Evolutionary conservation across 2,888 invertebrate species (phyloP), one percentile per base, ranked within the genome.

Genomic region (Cancer borealis): DNA sequence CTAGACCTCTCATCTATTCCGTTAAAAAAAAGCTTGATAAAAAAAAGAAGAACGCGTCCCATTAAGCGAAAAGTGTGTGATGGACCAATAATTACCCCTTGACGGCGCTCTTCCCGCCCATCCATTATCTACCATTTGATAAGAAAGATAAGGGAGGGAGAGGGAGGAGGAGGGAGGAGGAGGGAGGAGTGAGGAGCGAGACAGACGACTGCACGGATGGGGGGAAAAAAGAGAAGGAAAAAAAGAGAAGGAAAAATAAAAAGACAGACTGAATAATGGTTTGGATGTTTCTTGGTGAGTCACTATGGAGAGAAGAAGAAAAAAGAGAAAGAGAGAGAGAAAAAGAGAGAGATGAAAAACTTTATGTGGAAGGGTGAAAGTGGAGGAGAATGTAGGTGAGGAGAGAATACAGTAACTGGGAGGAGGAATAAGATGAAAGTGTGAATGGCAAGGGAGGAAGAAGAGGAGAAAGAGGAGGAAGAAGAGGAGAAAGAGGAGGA

Each of bases 51-150:
- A 66, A n/a, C 8, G 5, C 39, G 8, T 3, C 84, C 84, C 84
- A 73, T 84, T 84, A 30, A 84, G 39, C 39, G 39, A 84, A 39
- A 84, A 84, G 84, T 30, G 84, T 39, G 84, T 84, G 84, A 84
- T 26, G 84, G 84, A 39, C 39, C 84, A 84, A 84, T 84, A 84
- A 84, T 84, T 84, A 84, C 39, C 14, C 12, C 30, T 30, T 84
- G 84, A 39, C 84, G 84, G 14, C 10, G 84, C 84, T 14, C 0
- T 39, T 84, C 84, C 84, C 84, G 14, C 73, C 73, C 73, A 73
- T 73, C 26, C 26, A n/a, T 5, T 73, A 5, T 8, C 26, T 26
- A 73, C 1, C 26, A 73, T 73, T n/a, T 39, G 39, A 84, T 84
- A 84, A 84, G 84, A 30, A 30, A 79, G 79, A 84, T 84, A 84